phyloP scores from a whole-genome alignment of 2,888 invertebrate genomes.

The Autographa pulchrina region DNA sequence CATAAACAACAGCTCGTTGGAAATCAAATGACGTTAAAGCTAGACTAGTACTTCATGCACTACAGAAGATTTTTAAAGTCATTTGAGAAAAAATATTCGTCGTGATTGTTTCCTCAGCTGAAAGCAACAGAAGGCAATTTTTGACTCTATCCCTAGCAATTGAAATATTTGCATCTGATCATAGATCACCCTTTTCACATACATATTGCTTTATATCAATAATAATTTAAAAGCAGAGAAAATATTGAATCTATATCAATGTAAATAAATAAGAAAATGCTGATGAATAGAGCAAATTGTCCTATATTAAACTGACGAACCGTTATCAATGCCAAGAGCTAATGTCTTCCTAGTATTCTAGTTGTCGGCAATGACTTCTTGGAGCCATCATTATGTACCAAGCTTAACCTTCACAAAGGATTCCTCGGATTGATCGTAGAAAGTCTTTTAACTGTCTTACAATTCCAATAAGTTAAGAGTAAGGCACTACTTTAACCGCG shows the following conservation, averaged over 20 bases:
- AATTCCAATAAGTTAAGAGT: slow-evolving; percentile 30
- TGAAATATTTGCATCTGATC: no score
- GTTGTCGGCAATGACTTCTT: not conserved
- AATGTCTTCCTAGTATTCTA: no score
- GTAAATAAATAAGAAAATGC: no score
- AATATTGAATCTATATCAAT: no score
- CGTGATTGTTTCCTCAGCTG: not conserved
- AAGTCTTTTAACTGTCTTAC: slow-evolving; percentile 36
- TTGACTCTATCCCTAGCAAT: no score
- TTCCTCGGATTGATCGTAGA: slow-evolving; percentile 30
- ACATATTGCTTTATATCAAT: no score
- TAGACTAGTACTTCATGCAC: slow-evolving; percentile 8
- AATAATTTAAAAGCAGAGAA: no score
- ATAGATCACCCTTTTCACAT: no score
- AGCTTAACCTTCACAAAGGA: slow-evolving; percentile 20
- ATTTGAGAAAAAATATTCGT: not conserved
- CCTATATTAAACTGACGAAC: no score
- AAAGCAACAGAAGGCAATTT: no score
- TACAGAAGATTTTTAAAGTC: not conserved
- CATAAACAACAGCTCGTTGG: slow-evolving; percentile 57
- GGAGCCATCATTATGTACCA: slow-evolving; percentile 3
- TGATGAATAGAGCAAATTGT: no score
- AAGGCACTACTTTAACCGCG: slow-evolving; percentile 40
- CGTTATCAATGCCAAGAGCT: no score
- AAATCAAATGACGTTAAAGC: slow-evolving; percentile 50